Evolutionary conservation across 92 coral and sea anemone species (phyloP), one percentile per base, ranked within the genome.

Genomic region (Epizoanthus illoricatus): DNA sequence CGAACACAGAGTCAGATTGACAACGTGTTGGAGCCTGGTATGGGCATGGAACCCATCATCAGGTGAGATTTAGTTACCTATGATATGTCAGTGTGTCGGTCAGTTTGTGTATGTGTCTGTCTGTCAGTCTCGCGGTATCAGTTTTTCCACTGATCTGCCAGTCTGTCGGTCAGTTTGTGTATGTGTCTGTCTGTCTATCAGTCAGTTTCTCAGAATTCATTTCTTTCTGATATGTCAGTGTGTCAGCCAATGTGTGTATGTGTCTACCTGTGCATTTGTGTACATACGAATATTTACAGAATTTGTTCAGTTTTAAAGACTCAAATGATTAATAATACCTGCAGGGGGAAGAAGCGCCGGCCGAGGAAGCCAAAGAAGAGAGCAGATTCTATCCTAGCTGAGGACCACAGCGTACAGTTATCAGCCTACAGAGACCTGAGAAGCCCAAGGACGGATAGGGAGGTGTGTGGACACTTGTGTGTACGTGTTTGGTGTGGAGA

Each of bases 1-100:
- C 88, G 93, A 84, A 88, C 90, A 33, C 96, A 94, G 75, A 85
- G 88, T 57, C 90, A 87, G 42, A 84, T 97, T 47, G 97, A 94
- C 66, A 88, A 81, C 43, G 98, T 92, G 7, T 83, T 97, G 62
- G 99, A 89, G 36, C 98, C 95, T 16, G 85, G 81, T 33, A 71
- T 67, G 42, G 87, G 88, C 5, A 80, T 84, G 70, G 92, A 95
- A 65, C 98, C 92, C 2, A 90, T 95, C 47, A 85, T 88, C 64
- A 93, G 90, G 97, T 91, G 59, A 75, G 97, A 40, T 2, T 0
- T 0, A 2, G 7, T 4, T 15, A 23, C 33, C 2, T 5, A 0
- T 45, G 49, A 5, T 45, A 5, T 2, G 49, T 45, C 49, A 45
- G 49, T 45, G 9, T 45, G 49, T 42, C n/a, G n/a, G 47, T 42